These are phyloP conservation scores for Spodoptera picta DNA, from an alignment of 2,888 invertebrate species.

Conservation along the genomic window DNA sequence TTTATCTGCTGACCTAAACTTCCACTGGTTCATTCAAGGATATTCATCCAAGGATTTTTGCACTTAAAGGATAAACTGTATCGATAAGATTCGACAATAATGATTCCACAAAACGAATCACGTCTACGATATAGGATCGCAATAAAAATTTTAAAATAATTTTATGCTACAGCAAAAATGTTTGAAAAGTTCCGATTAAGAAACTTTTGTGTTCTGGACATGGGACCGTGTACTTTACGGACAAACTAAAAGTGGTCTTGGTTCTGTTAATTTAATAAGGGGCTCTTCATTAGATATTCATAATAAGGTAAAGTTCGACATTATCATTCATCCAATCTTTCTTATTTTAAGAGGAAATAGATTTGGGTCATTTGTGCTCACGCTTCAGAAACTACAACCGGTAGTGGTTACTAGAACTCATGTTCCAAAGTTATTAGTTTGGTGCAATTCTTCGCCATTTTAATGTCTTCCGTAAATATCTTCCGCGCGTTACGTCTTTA, in stretches of 20 bases:
- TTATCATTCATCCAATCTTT: no score
- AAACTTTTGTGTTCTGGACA: conserved; percentile 23
- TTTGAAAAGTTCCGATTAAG: conserved; percentile 26
- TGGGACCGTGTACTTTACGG: conserved; percentile 37
- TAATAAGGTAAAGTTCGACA: no score
- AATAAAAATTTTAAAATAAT: conserved; percentile 42
- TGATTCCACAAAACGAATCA: conserved; percentile 30
- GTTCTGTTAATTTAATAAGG: no score
- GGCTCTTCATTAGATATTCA: no score
- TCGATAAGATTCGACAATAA: neutral
- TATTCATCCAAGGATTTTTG: no score
- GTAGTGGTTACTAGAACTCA: conserved; percentile 2
- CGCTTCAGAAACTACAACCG: neutral
- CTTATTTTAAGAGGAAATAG: conserved; percentile 1
- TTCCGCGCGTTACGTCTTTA: conserved; percentile 35
- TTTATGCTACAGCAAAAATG: conserved; percentile 28
- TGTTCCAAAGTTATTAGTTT: conserved; percentile 23
- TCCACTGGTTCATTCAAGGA: no score
- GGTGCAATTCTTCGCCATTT: no score
- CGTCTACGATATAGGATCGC: no score
- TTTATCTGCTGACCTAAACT: no score
- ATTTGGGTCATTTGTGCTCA: neutral
- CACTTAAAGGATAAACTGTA: neutral
- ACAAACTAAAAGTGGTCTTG: conserved; percentile 9
- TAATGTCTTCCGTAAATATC: conserved; percentile 13